phyloP scores from a whole-genome alignment of 1,140 invertebrate genomes.

The Rhopalosiphum maidis region DNA sequence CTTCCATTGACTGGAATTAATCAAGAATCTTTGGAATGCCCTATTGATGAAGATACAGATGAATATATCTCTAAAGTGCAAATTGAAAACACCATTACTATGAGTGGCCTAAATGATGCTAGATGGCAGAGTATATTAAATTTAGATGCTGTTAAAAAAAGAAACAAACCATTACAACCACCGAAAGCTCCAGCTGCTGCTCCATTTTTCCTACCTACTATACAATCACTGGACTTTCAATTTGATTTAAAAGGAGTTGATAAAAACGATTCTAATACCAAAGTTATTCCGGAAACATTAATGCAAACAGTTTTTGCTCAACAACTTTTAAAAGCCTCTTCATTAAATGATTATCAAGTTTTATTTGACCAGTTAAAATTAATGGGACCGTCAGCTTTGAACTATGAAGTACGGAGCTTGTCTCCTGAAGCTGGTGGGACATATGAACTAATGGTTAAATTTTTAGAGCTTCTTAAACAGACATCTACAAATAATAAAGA shows the following conservation, averaged over 20 bases:
- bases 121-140: slow-evolving; percentile 93
- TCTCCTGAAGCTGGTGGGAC: slow-evolving; percentile 77
- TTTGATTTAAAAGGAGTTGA: slow-evolving; percentile 74
- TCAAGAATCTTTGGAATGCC: slow-evolving; percentile 65
- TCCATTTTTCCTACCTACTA: slow-evolving; percentile 94
- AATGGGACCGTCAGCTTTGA: slow-evolving; percentile 84
- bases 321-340: slow-evolving; percentile 65
- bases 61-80: slow-evolving; percentile 77
- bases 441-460: slow-evolving; percentile 74
- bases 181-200: slow-evolving; percentile 82
- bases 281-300: slow-evolving; percentile 63
- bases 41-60: slow-evolving; percentile 66
- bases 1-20: slow-evolving; percentile 63
- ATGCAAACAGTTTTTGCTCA: slow-evolving; percentile 75
- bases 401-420: slow-evolving; percentile 87
- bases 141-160: slow-evolving; percentile 85
- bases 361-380: slow-evolving; percentile 79
- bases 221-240: slow-evolving; percentile 80
- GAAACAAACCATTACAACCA: slow-evolving; percentile 90
- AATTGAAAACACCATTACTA: slow-evolving; percentile 83
- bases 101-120: slow-evolving; percentile 62
- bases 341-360: slow-evolving; percentile 65
- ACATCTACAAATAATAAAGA: slow-evolving; percentile 79
- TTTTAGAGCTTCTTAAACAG: slow-evolving; percentile 77
- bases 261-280: slow-evolving; percentile 61